phyloP scores from a whole-genome alignment of 2,797 vertebrate species.

The Hyperoplus lanceolatus region DNA sequence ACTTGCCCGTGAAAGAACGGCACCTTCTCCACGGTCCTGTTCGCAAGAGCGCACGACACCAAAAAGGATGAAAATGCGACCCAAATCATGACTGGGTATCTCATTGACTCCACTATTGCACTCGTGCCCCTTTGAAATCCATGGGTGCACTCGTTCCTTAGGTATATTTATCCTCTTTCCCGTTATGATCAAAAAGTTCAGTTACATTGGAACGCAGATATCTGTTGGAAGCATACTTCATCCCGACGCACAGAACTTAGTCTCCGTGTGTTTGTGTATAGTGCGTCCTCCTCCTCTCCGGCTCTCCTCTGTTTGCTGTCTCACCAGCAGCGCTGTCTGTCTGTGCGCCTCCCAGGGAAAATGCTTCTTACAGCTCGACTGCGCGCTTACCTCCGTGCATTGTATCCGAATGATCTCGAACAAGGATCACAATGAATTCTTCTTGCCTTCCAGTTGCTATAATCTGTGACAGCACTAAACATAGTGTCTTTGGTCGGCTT shows the following conservation, averaged over 20 bases:
- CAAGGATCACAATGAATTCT: slow-evolving; percentile 38
- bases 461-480: slow-evolving; percentile 9
- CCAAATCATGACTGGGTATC: slow-evolving; percentile 82
- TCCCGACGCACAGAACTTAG: slow-evolving; percentile 22
- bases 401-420: slow-evolving; percentile 42
- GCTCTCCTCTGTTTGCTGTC: slow-evolving; percentile 57
- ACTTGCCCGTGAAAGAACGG: slow-evolving; percentile 90
- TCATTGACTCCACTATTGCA: slow-evolving; percentile 60
- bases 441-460: slow-evolving; percentile 42
- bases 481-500: not conserved
- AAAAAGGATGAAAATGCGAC: slow-evolving; percentile 76
- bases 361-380: slow-evolving; percentile 68
- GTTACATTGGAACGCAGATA: slow-evolving; percentile 26
- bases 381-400: slow-evolving; percentile 73
- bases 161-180: slow-evolving; percentile 19
- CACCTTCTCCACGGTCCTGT: slow-evolving; percentile 77
- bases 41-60: slow-evolving; percentile 73
- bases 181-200: slow-evolving; percentile 49
- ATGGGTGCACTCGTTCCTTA: slow-evolving; percentile 37
- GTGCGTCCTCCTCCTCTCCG: slow-evolving; percentile 62
- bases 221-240: slow-evolving; percentile 38
- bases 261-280: slow-evolving; percentile 29
- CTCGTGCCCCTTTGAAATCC: slow-evolving; percentile 51
- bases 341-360: slow-evolving; percentile 64
- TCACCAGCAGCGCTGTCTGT: slow-evolving; percentile 72